These are phyloP conservation scores for Sitophilus oryzae DNA, from an alignment of 1,140 invertebrate genomes.

Conservation along the genomic window DNA sequence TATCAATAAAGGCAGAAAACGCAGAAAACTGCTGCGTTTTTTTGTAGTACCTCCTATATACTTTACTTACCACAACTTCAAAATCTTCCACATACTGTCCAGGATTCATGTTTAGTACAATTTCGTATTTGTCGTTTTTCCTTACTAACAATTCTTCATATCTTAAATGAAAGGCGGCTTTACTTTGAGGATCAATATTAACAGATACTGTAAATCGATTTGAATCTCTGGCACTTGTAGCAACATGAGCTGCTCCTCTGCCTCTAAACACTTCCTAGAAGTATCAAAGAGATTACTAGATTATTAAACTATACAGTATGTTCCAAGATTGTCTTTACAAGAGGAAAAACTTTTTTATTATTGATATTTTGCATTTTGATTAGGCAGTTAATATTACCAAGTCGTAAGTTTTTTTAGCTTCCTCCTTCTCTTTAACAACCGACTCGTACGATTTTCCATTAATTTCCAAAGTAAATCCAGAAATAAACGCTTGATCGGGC, in stretches of 20 bases:
- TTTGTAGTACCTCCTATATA: no score
- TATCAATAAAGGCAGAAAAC: no score
- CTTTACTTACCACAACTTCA: constrained; percentile 30
- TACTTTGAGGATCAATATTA: constrained; percentile 52
- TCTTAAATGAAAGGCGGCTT: constrained; percentile 54
- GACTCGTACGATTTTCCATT: constrained; percentile 49
- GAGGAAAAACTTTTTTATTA: no score
- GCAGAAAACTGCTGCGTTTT: no score
- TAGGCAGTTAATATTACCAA: constrained; percentile 48
- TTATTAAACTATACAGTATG: no score
- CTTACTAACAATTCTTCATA: constrained; percentile 56
- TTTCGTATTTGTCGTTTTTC: constrained; percentile 52
- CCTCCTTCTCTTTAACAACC: constrained; percentile 54
- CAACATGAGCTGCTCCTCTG: constrained; percentile 52
- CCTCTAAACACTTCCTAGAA: constrained; percentile 51
- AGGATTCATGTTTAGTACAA: constrained; percentile 55
- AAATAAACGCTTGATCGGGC: constrained; percentile 59
- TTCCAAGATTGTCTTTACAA: no score
- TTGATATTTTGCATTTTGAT: neutral
- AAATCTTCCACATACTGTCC: constrained; percentile 49
- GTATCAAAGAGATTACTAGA: no score
- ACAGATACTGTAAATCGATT: constrained; percentile 55
- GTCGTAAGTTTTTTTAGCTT: constrained; percentile 57
- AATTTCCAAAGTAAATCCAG: constrained; percentile 56
- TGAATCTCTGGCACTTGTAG: constrained; percentile 52